phyloP scores from a whole-genome alignment of 2,797 vertebrate genomes.

The Rhynchotus rufescens region DNA sequence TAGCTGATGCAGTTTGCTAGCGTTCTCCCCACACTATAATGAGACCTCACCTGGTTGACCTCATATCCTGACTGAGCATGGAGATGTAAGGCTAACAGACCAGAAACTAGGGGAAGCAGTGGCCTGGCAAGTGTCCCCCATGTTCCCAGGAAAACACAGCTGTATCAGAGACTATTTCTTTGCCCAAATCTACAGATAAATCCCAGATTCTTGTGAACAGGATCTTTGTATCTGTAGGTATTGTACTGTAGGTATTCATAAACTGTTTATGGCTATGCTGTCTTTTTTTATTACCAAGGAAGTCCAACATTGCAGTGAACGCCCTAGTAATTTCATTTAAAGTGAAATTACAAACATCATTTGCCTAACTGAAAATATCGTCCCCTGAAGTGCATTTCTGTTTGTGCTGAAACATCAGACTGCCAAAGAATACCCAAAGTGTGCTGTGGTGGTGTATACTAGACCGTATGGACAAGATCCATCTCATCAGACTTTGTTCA shows the following conservation, averaged over 20 bases:
- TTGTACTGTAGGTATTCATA: not conserved
- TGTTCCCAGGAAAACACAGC: not conserved
- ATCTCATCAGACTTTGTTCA: not conserved
- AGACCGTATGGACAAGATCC: not conserved
- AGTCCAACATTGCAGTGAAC: not conserved
- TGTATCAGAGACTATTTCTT: not conserved
- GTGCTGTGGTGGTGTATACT: not conserved
- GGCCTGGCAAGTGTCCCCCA: not conserved
- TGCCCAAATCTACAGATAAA: not conserved
- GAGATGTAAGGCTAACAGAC: not conserved
- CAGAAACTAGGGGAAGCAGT: not conserved
- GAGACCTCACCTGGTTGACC: not conserved
- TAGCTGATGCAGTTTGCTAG: not conserved
- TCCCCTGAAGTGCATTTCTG: not conserved
- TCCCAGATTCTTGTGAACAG: not conserved
- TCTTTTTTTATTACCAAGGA: not conserved
- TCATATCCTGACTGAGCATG: not conserved
- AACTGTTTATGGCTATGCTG: not conserved
- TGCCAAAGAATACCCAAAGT: not conserved
- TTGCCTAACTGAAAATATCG: not conserved
- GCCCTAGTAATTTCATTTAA: slow-evolving; percentile 1
- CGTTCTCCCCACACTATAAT: not conserved
- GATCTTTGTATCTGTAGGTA: not conserved
- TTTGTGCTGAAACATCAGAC: not conserved
- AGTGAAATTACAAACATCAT: not conserved